These are phyloP conservation scores for Nannobrachium achirus DNA, from an alignment of 2,113 vertebrate genomes.

Conservation along the genomic window DNA sequence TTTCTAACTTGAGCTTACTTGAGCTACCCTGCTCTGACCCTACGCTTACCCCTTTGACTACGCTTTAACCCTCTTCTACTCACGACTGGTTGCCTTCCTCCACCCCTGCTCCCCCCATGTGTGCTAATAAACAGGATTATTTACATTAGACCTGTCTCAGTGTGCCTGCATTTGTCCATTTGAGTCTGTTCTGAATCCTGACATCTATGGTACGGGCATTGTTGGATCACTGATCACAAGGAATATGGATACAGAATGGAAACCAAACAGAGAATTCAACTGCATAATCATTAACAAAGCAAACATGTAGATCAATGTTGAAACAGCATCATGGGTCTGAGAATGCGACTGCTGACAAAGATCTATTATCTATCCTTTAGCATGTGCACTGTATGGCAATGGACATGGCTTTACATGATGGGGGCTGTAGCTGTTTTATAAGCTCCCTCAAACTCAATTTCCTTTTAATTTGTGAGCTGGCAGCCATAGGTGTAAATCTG, in stretches of 20 bases:
- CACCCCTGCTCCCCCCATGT: too few species aligned
- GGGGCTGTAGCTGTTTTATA: constrained; percentile 74
- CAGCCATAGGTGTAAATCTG: constrained; percentile 85
- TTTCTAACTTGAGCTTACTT: too few species aligned
- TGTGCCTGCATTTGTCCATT: too few species aligned
- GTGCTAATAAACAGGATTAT: too few species aligned
- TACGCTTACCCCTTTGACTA: too few species aligned
- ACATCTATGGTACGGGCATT: constrained; percentile 28
- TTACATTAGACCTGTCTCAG: too few species aligned
- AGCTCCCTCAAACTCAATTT: constrained; percentile 81
- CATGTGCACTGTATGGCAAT: constrained; percentile 61
- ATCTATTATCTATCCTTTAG: constrained; percentile 21
- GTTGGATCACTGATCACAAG: constrained; percentile 39
- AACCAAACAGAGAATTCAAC: constrained; percentile 32
- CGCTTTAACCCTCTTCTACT: too few species aligned
- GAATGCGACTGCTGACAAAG: constrained; percentile 42
- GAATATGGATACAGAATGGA: constrained; percentile 2
- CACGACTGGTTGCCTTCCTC: too few species aligned
- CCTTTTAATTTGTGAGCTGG: constrained; percentile 82
- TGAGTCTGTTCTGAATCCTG: too few species aligned
- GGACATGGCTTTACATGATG: constrained; percentile 50
- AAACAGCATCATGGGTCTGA: constrained; percentile 12
- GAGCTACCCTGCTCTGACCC: too few species aligned
- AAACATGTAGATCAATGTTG: constrained; percentile 7
- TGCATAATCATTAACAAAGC: constrained; percentile 33